Conservation (phyloP, 2,888 invertebrate genomes). For the Acronicta leporina region DNA sequence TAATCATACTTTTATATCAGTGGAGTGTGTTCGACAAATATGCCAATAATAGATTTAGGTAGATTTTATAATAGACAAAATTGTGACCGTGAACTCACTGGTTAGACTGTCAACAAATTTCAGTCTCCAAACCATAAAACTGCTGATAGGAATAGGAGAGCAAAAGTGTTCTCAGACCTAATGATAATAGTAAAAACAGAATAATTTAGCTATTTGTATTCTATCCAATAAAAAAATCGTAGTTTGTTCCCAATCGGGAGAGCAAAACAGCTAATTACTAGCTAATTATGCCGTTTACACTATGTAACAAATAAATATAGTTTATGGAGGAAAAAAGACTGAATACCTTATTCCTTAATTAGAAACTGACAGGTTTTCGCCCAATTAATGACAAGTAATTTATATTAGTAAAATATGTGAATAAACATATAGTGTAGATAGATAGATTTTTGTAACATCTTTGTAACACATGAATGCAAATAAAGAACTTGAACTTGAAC, state of each 20-base stretch:
- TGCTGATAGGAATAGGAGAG: background rate
- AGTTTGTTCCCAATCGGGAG: too few species aligned
- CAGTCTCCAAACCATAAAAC: too few species aligned
- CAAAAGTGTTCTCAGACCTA: too few species aligned
- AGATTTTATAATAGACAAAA: background rate
- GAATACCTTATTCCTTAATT: slow-evolving; percentile 1
- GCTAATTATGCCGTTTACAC: too few species aligned
- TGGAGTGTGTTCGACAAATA: background rate
- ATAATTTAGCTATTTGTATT: too few species aligned
- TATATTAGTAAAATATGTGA: slow-evolving; percentile 9
- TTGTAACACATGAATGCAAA: too few species aligned
- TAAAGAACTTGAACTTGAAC: too few species aligned
- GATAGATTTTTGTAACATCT: too few species aligned
- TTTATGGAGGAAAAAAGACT: background rate
- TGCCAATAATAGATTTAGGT: background rate
- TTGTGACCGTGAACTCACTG: background rate
- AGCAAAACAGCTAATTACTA: too few species aligned
- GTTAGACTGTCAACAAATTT: too few species aligned
- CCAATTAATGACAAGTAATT: slow-evolving; percentile 3
- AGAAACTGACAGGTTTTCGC: slow-evolving; percentile 6
- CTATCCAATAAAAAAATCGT: too few species aligned
- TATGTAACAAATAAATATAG: background rate
- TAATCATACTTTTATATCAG: slow-evolving; percentile 2
- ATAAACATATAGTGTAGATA: background rate
- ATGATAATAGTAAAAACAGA: too few species aligned